Evolutionary conservation across 2,888 invertebrate species (phyloP).

Genomic region (Drosophila emarginata): DNA sequence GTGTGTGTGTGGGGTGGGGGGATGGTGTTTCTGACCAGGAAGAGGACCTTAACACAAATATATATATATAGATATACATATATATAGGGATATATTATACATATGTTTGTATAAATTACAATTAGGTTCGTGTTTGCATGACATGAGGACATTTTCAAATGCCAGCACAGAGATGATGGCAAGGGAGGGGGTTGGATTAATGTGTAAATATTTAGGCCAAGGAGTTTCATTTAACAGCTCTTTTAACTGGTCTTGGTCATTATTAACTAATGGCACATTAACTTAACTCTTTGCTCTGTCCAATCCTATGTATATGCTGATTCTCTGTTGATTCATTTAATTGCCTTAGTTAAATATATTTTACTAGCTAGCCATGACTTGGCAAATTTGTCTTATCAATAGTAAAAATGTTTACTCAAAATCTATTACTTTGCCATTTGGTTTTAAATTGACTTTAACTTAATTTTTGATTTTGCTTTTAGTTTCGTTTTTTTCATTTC

Average conservation of each 20-base stretch:
- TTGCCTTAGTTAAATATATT: conserved; percentile 19
- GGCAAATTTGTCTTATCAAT: conserved; percentile 52
- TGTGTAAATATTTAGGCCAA: conserved; percentile 53
- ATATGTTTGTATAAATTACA: conserved; percentile 4
- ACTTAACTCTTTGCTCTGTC: background rate
- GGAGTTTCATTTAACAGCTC: conserved; percentile 59
- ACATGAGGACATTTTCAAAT: conserved; percentile 60
- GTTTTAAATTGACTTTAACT: background rate
- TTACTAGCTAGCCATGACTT: conserved; percentile 46
- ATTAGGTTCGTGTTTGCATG: conserved; percentile 51
- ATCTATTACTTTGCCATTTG: conserved; percentile 11
- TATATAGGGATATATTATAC: background rate
- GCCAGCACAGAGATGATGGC: conserved; percentile 33
- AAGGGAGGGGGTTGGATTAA: background rate
- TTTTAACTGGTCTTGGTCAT: conserved; percentile 47
- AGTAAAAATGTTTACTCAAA: conserved; percentile 33
- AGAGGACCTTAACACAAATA: conserved; percentile 24
- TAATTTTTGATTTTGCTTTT: background rate
- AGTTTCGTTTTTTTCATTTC: conserved; percentile 7
- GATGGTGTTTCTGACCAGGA: conserved; percentile 5
- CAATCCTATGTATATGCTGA: background rate
- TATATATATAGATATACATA: background rate
- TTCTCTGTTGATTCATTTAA: conserved; percentile 29
- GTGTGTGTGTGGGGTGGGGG: conserved; percentile 37
- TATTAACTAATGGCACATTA: background rate